Evolutionary conservation across 2,797 vertebrate species (phyloP), one percentile per base, ranked within the genome.

Genomic region (Gephyroberyx darwinii): DNA sequence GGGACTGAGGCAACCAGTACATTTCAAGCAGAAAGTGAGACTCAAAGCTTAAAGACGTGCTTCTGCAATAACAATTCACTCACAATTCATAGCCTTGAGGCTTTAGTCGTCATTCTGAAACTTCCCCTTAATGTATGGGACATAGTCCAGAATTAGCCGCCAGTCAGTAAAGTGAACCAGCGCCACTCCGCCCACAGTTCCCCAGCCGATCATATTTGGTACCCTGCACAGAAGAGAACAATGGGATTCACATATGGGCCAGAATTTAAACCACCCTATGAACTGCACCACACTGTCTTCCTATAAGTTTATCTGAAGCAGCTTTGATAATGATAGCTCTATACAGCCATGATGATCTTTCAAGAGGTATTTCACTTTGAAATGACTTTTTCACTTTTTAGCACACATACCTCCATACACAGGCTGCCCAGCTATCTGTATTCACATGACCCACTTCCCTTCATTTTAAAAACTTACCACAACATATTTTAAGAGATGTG

Each of bases 41-140:
- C 47, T 31, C 0, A 53, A 58, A 37, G 8, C 14, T 41, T 37
- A 47, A 47, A 69, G 20, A 39, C 17, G 2, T 65, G 47, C 16
- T 43, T 35, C 48, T 35, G 41, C 22, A 35, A 8, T 41, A 57
- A 55, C 35, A 70, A 53, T 48, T 41, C 10, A 90, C 90, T 91
- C 75, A 90, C 88, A 86, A 81, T 72, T 52, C 30, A 50, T 33
- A 54, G 51, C 30, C 8, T 41, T 30, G 26, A 71, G 65, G 68
- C 48, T 70, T 92, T 85, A 95, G 2, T 95, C 88, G 0, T 96
- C 93, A 0, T 87, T 89, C 77, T 91, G 94, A 77, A 94, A 98
- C 80, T 98, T 98, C 60, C 96, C 95, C 0, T 87, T 90, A 48
- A 98, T 71, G 87, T 97, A 99, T 0, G 96, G 96, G n/a, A 98